A percentile compares a stretch with the other conserved stretches of the same genome.
Evolutionary conservation across 2,113 vertebrate genomes (phyloP).

Genomic region (Ammodramus savannarum): DNA sequence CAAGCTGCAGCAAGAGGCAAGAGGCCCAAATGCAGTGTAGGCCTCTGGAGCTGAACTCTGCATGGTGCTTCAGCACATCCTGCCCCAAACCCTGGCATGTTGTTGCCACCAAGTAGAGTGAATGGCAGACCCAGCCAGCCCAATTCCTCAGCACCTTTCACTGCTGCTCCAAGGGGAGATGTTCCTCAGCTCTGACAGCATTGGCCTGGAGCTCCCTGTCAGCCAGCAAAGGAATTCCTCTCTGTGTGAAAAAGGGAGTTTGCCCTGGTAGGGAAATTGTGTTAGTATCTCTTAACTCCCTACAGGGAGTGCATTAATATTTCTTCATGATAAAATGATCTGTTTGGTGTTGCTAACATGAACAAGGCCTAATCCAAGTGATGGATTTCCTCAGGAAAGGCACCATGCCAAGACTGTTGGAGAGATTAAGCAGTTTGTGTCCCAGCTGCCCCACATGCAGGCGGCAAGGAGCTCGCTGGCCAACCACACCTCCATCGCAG

Average conservation of each 20-base stretch:
- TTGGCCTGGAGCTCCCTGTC: neutral
- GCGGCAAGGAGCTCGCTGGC: conserved; percentile 91
- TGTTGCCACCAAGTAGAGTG: neutral
- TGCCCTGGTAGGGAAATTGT: neutral
- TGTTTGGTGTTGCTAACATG: neutral
- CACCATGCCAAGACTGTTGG: conserved; percentile 96
- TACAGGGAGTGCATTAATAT: neutral
- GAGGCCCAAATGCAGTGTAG: neutral
- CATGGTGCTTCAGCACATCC: neutral
- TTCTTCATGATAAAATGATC: neutral
- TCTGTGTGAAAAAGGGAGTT: neutral
- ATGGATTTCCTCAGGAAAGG: conserved; percentile 79
- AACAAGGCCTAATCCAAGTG: neutral
- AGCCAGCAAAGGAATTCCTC: neutral
- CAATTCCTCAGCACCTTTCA: neutral
- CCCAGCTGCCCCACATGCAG: conserved; percentile 97
- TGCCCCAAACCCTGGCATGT: neutral
- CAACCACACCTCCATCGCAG: conserved; percentile 95
- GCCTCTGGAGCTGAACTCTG: neutral
- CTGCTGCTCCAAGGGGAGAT: neutral
- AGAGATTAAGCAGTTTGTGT: conserved; percentile 98
- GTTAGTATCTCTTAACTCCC: neutral
- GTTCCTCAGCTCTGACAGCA: neutral
- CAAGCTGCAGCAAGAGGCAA: neutral
- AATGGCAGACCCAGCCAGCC: neutral